Base-by-base conservation (phyloP, 2,888 invertebrate species). In the Rhabditophanes sp. region DNA sequence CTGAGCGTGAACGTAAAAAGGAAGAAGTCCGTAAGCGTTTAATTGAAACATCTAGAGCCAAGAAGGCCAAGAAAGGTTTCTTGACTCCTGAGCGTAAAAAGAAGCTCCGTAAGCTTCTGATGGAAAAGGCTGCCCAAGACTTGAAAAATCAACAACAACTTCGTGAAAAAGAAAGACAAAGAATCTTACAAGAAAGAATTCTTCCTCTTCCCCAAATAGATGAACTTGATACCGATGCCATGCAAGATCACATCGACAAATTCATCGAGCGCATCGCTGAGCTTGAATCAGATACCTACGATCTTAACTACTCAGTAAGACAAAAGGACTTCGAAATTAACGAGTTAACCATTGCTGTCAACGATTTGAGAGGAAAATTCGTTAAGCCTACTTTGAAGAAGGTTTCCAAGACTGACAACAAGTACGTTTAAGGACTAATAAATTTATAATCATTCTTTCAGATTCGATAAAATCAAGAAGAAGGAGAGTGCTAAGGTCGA, bases 81-180 rank as follows among this genome's bases (percentile, higher is more conserved):
- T 38, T 88, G 84, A 88, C 93, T 67, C 88, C 90, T 47, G 90
- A 93, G 74, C 85, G 93, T 74, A 93, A 93, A 82, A 93, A 90
- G 82, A 88, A 90, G 73, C 83, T 93, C 68, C 80, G 90, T 78
- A 78, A 88, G 75, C 75, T 96, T 76, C 77, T 96, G 75, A 88
- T 93, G 80, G 87, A 90, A 75, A 96, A 93, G 76, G 93, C 93
- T 69, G 93, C 93, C 62, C 93, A 96, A 72, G 93, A 96, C 73
- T 74, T 96, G 75, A 90, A 90, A 75, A 87, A 88, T 72, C 90
- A 96, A 74, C 90, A 93, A 73, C 85, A 88, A 74, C 80, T 85
- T 68, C 88, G 90, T 75, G 87, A 88, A 41, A 84, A 87, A 52
- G 93, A 90, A 72, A 79, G 88, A 70, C 83, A 87, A 75, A 80